These are phyloP conservation scores for Cotesia congregata DNA, from an alignment of 2,888 invertebrate genomes.

Conservation along the genomic window DNA sequence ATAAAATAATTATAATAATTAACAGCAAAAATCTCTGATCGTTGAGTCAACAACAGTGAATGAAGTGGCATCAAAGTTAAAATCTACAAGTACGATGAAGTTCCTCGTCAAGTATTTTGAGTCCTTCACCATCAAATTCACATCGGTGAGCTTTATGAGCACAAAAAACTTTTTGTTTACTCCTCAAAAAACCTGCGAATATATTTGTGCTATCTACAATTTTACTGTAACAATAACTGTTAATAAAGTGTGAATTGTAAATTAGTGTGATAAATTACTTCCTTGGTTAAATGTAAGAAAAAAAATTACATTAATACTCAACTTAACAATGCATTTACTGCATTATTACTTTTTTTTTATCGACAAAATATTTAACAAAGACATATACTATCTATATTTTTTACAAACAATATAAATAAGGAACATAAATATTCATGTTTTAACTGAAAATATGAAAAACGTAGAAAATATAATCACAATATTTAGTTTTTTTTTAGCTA, in stretches of 20 bases:
- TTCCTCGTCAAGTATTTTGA: slow-evolving; percentile 65
- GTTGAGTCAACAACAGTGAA: slow-evolving; percentile 45
- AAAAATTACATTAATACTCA: too few species aligned
- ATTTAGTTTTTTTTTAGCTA: background rate
- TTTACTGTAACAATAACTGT: background rate
- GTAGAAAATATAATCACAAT: background rate
- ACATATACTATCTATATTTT: slow-evolving; percentile 2
- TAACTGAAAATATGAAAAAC: background rate
- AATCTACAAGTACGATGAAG: slow-evolving; percentile 58
- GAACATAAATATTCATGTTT: background rate
- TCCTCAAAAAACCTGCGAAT: background rate
- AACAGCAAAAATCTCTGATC: slow-evolving; percentile 42
- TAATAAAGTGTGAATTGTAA: background rate
- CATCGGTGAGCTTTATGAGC: slow-evolving; percentile 58
- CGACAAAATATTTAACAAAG: background rate
- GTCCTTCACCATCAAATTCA: slow-evolving; percentile 63
- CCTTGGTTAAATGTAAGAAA: too few species aligned
- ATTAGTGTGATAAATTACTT: too few species aligned
- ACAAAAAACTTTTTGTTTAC: background rate
- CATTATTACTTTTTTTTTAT: too few species aligned
- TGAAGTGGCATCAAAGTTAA: slow-evolving; percentile 41
- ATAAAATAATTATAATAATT: slow-evolving; percentile 18
- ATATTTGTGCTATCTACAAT: background rate
- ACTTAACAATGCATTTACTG: too few species aligned
- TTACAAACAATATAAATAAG: background rate